These are phyloP conservation scores for Euzetes globulus DNA, from an alignment of 2,888 invertebrate species.

Conservation along the genomic window DNA sequence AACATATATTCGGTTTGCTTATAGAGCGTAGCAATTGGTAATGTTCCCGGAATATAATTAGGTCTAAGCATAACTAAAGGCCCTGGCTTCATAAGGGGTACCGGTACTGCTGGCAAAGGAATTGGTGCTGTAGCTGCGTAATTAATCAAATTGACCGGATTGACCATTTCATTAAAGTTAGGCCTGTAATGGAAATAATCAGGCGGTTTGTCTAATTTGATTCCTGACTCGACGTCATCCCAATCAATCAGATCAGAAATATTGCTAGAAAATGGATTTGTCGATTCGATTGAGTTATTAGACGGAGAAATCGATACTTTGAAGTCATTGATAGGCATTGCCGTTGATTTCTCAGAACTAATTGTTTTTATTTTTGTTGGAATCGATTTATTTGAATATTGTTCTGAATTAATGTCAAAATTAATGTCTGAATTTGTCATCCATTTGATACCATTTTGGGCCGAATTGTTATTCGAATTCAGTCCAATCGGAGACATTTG, in stretches of 20 bases:
- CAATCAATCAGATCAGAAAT: neutral
- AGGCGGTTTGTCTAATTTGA: neutral
- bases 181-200: neutral
- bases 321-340: no score
- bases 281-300: neutral
- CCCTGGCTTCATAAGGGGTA: neutral
- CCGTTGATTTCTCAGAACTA: neutral
- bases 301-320: no score
- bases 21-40: constrained; percentile 11
- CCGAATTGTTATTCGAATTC: neutral
- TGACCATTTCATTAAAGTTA: neutral
- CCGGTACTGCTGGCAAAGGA: neutral
- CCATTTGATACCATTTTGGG: neutral
- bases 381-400: neutral
- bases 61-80: neutral
- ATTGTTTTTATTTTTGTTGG: neutral
- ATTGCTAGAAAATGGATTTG: neutral
- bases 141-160: neutral
- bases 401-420: neutral
- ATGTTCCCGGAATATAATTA: neutral
- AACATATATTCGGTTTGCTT: constrained; percentile 21
- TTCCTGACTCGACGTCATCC: neutral
- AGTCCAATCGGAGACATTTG: neutral
- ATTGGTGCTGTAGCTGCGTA: neutral
- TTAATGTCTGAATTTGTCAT: neutral